phyloP scores from a whole-genome alignment of 2,113 vertebrate species.

The Psittacus erithacus region DNA sequence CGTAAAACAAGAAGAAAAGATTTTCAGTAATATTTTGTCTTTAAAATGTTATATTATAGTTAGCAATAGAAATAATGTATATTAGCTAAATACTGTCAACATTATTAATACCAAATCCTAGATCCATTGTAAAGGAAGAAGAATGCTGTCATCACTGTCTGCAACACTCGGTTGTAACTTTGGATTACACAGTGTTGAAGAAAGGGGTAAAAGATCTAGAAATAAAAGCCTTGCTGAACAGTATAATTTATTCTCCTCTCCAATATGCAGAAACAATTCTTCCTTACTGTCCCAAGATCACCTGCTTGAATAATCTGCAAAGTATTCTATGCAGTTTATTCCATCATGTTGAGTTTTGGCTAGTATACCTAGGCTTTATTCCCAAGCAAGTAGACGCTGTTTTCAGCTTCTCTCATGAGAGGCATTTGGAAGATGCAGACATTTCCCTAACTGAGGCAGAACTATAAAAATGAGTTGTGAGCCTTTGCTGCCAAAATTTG shows the following conservation, averaged over 20 bases:
- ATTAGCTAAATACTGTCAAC: not conserved
- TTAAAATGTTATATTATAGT: not conserved
- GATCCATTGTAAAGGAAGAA: not conserved
- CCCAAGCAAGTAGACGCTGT: not conserved
- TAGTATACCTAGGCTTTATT: not conserved
- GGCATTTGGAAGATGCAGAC: not conserved
- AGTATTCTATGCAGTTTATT: not conserved
- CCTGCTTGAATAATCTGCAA: not conserved
- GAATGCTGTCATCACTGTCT: accelerated
- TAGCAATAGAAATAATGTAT: not conserved
- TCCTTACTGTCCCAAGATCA: not conserved
- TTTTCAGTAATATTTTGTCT: not conserved
- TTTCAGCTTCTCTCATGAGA: not conserved
- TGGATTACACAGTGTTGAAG: not conserved
- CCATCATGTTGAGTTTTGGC: not conserved
- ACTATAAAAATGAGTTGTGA: not conserved
- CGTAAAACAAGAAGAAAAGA: not conserved
- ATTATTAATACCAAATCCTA: not conserved
- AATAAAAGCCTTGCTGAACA: not conserved
- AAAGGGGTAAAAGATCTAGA: not conserved
- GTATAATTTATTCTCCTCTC: not conserved
- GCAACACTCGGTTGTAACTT: not conserved
- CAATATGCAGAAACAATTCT: not conserved
- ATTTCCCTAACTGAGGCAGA: not conserved
- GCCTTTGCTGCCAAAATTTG: slow-evolving; percentile 14